These are phyloP conservation scores for Scomberomorus guttatus DNA, from an alignment of 2,797 vertebrate genomes.

Conservation along the genomic window DNA sequence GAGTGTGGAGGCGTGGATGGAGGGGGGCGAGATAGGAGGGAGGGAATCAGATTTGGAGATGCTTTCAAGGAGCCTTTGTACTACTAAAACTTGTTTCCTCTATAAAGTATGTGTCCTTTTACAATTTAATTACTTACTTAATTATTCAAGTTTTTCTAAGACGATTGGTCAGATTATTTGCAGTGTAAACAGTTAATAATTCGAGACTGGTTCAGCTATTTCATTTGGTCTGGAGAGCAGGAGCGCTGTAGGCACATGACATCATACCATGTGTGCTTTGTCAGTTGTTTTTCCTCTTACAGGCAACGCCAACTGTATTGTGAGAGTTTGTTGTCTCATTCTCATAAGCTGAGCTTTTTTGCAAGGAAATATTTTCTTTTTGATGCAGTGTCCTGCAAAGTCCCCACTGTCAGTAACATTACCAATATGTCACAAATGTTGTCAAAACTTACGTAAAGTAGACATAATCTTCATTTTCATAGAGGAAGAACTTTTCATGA, in stretches of 20 bases:
- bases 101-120: background rate
- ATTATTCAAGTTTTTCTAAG: too few relatives aligned
- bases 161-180: too few relatives aligned
- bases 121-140: too few relatives aligned
- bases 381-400: too few relatives aligned
- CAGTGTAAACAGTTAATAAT: too few relatives aligned
- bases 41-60: background rate
- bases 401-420: too few relatives aligned
- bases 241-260: background rate
- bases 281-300: background rate
- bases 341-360: too few relatives aligned
- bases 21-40: background rate
- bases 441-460: background rate
- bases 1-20: conserved; percentile 1
- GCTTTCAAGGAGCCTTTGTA: conserved; percentile 9
- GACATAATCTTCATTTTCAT: background rate
- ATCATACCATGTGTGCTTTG: too few relatives aligned
- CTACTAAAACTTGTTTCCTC: background rate
- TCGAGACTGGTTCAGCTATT: background rate
- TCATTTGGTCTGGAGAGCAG: background rate
- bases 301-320: too few relatives aligned
- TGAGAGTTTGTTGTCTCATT: background rate
- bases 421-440: background rate
- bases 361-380: too few relatives aligned
- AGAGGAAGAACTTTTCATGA: background rate